Evolutionary conservation across 2,888 invertebrate genomes (phyloP), one percentile per base, ranked within the genome.

Genomic region (Agrilus biguttatus): DNA sequence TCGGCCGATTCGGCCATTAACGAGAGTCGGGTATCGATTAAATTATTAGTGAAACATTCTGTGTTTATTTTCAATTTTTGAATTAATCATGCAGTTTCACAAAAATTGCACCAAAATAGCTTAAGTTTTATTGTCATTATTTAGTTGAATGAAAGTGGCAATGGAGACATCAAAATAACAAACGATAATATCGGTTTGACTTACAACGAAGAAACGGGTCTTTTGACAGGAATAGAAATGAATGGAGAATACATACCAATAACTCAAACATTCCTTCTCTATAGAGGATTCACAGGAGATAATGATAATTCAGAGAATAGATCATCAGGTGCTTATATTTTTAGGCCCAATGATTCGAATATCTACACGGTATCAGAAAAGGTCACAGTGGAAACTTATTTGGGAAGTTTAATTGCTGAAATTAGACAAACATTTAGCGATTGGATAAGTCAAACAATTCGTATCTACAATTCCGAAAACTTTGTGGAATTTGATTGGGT

Each of bases 241-340:
- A 67, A 71, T 5, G 69, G 68, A 2, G 37, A 61, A 60, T 51
- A 60, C 14, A 38, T 64, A 48, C 41, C 60, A 36, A 14, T 81
- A 41, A 53, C 62, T 7, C 85, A 87, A 58, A 72, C 78, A 2
- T 83, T 86, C 56, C 69, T 74, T 17, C 91, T 78, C 57, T 93
- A 92, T 56, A 68, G 74, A 17, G 84, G 78, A 0, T 74, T 73
- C 36, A 62, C 63, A 1, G 89, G 88, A 0, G 70, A 85, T 55
- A n/a, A n/a, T n/a, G n/a, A n/a, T n/a, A n/a, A n/a, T n/a, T n/a
- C n/a, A n/a, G n/a, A n/a, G 0, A 74, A 76, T 50, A 69, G 91
- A 45, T 80, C 91, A 0, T 93, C 95, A 0, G 97, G 97, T 0
- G 96, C 96, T 0, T 97, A 98, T 55, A 84, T 95, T 33, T 88